Base-by-base conservation (phyloP, 2,797 vertebrate genomes). In the Clangula hyemalis region DNA sequence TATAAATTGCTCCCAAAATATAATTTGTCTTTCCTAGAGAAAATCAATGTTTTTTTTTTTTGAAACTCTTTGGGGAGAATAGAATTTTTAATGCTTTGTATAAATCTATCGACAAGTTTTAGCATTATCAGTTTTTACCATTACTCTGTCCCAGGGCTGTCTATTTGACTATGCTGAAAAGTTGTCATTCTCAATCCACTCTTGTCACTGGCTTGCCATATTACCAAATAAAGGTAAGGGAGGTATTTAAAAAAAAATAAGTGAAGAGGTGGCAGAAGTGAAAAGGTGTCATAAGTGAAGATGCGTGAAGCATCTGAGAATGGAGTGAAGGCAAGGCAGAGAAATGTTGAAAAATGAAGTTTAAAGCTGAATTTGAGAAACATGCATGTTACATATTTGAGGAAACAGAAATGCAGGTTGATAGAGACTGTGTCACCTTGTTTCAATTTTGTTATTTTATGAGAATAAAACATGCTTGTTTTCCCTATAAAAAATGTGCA, bases 1-100 rank as follows among this genome's bases (percentile, higher is more conserved):
- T 78, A 73, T 80, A 91, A 91, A 72, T 81, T 60, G 66, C 36
- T 92, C 58, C 30, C n/a, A 41, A 92, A 84, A 80, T 85, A 76
- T 2, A 2, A 72, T 87, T 89, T 87, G 4, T 69, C 62, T 89
- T 92, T 93, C n/a, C 13, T 69, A 84, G 18, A 38, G 57, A 73
- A 93, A 78, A 39, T 71, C 3, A 20, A 3, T 10, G 43, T 34
- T 66, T 85, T 41, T 69, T 34, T 66, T 85, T 41, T 69, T 60
- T 2, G 6, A 6, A 77, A 41, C 20, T 82, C 43, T 53, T 2
- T 51, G n/a, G 54, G 28, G 66, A 80, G 89, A 92, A 68, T 5
- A 69, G 11, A 39, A 13, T 21, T 85, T 77, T 80, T 58, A 54
- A 72, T 85, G 14, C 34, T 72, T 87, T 89, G 16, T 66, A 39